Evolutionary conservation across 2,113 vertebrate species (phyloP), one percentile per base, ranked within the genome.

Genomic region (Quiscalus mexicanus): DNA sequence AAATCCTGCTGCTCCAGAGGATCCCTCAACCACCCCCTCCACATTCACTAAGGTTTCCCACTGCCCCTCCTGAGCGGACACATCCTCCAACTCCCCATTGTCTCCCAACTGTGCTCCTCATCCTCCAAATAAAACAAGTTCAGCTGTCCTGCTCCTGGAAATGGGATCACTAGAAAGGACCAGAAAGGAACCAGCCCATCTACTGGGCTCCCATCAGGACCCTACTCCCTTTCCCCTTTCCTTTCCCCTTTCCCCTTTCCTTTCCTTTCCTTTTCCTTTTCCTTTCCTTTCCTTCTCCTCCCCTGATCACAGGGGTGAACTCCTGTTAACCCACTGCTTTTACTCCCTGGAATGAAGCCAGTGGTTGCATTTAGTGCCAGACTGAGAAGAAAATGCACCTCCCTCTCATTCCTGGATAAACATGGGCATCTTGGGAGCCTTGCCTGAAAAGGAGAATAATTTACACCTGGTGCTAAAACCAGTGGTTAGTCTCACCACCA

Each of bases 201-300:
- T 44, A 1, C 9, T 33, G 24, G 20, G 70, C 6, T 24, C 39
- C 14, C 0, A 1, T 33, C 14, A 10, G 55, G 28, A 60, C 14
- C 20, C n/a, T 59, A 10, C 58, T 47, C 20, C 45, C 17, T 44
- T 44, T 22, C 20, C 5, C 10, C 20, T 24, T 1, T 0, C 13
- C 33, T 9, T 42, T 16, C 20, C 31, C 37, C 22, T 27, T 45
- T 25, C 27, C 14, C 21, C 44, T n/a, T 42, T 42, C 42, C 42
- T 42, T 42, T 17, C 42, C 42, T 39, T 39, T 39, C 41, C 44
- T 45, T 45, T 45, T 19, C 18, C 8, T 7, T 44, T 44, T 3
- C 9, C 44, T 28, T 45, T 5, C 44, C 9, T 44, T 19, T 30
- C 24, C 60, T 31, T 10, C 33, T 27, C 53, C 27, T 52, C 28